phyloP scores from a whole-genome alignment of 2,797 vertebrate genomes.

The Hafferia zeledoni region DNA sequence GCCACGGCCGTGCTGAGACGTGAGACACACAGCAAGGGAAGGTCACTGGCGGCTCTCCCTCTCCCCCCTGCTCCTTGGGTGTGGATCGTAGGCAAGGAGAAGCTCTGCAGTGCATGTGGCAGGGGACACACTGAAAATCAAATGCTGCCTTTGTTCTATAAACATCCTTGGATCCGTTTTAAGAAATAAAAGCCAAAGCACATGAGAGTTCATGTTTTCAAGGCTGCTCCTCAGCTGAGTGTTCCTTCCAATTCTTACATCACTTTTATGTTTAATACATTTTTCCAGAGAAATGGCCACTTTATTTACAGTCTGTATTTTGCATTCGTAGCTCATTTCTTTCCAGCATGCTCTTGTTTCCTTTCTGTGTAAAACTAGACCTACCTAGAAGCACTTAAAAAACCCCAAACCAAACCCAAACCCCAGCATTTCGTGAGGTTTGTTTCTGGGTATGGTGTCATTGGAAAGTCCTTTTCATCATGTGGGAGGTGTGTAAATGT shows the following conservation, averaged over 20 bases:
- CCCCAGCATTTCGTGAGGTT: neutral
- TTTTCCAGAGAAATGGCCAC: neutral
- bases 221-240: neutral
- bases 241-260: slow-evolving; percentile 40
- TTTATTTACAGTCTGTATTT: neutral
- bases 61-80: neutral
- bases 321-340: neutral
- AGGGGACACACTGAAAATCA: neutral
- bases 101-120: neutral
- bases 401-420: neutral
- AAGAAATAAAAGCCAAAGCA: neutral
- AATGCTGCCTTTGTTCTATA: slow-evolving; percentile 25
- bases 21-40: slow-evolving; percentile 26
- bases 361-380: neutral
- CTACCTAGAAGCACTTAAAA: neutral
- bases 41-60: neutral
- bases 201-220: neutral
- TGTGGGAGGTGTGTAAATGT: neutral
- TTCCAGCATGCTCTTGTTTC: neutral
- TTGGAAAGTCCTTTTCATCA: neutral
- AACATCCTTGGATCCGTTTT: neutral
- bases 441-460: neutral
- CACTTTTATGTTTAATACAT: neutral
- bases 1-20: neutral
- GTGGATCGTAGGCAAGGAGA: neutral